These are phyloP conservation scores for Astreopora myriophthalma DNA, from an alignment of 64 coral and sea anemone genomes.

Conservation along the genomic window DNA sequence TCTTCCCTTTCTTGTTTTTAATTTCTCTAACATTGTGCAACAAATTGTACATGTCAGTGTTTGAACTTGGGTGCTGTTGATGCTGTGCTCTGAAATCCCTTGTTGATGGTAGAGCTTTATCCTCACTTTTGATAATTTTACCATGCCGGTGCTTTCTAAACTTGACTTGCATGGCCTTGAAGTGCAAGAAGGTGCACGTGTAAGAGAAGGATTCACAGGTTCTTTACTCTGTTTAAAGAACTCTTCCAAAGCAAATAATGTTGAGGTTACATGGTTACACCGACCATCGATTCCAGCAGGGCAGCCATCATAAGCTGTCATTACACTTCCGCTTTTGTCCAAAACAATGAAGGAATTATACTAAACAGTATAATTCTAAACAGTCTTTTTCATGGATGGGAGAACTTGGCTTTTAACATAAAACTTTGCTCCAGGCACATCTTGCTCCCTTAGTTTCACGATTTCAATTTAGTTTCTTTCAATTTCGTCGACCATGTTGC, in stretches of 20 bases:
- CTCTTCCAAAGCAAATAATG: conserved; percentile 18
- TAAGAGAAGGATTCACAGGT: conserved; percentile 1
- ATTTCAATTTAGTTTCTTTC: conserved; percentile 26
- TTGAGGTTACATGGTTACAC: conserved; percentile 57
- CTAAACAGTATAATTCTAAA: no score
- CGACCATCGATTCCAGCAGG: conserved; percentile 64
- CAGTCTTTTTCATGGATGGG: conserved; percentile 77
- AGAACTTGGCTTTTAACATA: conserved; percentile 68
- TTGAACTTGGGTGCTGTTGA: neutral
- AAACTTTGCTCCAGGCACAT: conserved; percentile 33
- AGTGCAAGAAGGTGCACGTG: conserved; percentile 47
- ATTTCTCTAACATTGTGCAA: conserved; percentile 7
- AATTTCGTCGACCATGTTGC: neutral
- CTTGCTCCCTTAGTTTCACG: conserved; percentile 12
- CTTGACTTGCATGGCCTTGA: conserved; percentile 45
- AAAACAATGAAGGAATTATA: conserved; percentile 48
- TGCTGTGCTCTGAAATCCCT: conserved; percentile 36
- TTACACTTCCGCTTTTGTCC: conserved; percentile 1
- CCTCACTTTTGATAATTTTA: neutral
- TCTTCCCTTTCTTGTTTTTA: conserved; percentile 13
- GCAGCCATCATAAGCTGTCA: conserved; percentile 21
- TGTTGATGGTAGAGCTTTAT: neutral
- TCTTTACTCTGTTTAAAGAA: conserved; percentile 18
- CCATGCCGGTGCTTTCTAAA: conserved; percentile 53
- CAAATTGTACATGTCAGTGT: neutral